A percentile compares a stretch with the other conserved stretches of the same genome.
Evolutionary conservation across 35 echinoderm and acorn worm genomes (phyloP).

Genomic region (Lytechinus variegatus): DNA sequence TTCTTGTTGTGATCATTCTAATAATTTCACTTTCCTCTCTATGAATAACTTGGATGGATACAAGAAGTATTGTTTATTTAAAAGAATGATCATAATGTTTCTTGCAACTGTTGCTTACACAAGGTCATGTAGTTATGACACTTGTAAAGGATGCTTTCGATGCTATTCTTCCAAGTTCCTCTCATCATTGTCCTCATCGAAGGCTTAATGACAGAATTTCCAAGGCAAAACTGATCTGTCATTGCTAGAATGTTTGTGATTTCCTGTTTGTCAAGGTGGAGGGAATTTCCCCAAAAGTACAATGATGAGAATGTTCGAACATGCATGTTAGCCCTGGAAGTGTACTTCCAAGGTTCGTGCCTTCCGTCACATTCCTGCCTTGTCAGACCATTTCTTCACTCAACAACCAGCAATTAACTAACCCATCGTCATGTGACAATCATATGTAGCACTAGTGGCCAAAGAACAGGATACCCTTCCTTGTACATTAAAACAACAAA

Average conservation of each 20-base stretch:
- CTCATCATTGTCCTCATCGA: background rate
- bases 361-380: background rate
- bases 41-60: background rate
- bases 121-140: background rate
- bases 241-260: background rate
- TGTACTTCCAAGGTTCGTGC: background rate
- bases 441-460: background rate
- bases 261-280: background rate
- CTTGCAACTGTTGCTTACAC: background rate
- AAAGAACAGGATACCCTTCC: background rate
- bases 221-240: background rate
- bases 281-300: background rate
- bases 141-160: background rate
- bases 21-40: background rate
- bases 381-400: background rate
- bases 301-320: background rate
- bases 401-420: background rate
- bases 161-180: background rate
- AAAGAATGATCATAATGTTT: background rate
- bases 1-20: background rate
- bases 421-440: background rate
- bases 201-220: background rate
- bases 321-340: background rate
- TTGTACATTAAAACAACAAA: too few species aligned
- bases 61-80: background rate